These are phyloP conservation scores for Choreutis nemorana DNA, from an alignment of 2,888 invertebrate genomes.

Conservation along the genomic window DNA sequence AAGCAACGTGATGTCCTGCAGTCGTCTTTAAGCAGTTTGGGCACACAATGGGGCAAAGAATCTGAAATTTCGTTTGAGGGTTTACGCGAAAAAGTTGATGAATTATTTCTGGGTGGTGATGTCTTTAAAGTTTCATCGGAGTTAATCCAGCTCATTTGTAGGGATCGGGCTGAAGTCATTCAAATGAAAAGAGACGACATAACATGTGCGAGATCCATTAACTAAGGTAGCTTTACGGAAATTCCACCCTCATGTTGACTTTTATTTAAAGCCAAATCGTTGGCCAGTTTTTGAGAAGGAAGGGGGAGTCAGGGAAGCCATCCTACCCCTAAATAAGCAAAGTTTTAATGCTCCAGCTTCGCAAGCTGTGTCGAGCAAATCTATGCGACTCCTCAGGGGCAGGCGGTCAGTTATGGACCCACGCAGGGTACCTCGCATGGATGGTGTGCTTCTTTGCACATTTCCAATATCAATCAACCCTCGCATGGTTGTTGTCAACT, in stretches of 20 bases:
- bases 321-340: no score
- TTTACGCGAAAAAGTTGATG: background rate
- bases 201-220: no score
- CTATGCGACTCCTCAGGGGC: constrained; percentile 9
- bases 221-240: no score
- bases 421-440: constrained; percentile 7
- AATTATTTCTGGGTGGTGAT: background rate
- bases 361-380: no score
- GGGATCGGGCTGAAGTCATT: background rate
- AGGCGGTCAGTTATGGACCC: constrained; percentile 5
- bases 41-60: background rate
- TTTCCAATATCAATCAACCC: constrained; percentile 4
- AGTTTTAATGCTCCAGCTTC: no score
- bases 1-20: constrained; percentile 2
- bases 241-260: no score
- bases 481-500: constrained; percentile 6
- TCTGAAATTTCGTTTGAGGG: background rate
- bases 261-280: no score
- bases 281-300: no score
- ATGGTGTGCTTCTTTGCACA: background rate
- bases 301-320: no score
- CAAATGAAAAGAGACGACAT: no score
- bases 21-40: background rate
- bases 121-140: background rate
- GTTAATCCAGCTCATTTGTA: background rate